Base-by-base conservation (phyloP, 2,888 invertebrate species). In the Deroplatys truncata region DNA sequence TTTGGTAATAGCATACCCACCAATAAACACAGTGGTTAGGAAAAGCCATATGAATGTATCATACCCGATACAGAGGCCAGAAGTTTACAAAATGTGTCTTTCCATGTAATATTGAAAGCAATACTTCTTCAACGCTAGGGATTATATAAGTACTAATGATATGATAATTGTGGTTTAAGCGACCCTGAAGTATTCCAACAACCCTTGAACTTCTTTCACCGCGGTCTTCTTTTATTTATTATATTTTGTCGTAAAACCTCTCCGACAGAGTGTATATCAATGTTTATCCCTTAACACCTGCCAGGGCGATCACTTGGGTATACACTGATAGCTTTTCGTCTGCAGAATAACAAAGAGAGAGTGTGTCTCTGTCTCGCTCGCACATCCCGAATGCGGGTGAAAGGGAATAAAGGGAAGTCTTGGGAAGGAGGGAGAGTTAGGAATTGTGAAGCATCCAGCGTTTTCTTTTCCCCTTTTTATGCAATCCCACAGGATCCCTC, bases 401-500 rank as follows among this genome's bases (percentile, higher is more conserved):
- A 89, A 84, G 83, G 82, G 82, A 88, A 87, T 86, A 84, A 88
- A 82, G 72, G 82, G 82, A 84, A 84, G 84, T 72, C 84, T 84
- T 43, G 84, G 56, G 25, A 20, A 20, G 20, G 56, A 72, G 56
- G 25, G 20, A 72, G 56, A 49, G 88, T 88, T 89, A 88, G 84
- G 90, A 89, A 90, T 90, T 90, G 89, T 86, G 88, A 88, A 88
- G 88, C 83, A 86, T 85, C 56, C 82, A 82, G 90, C 82, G 84
- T 86, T 90, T 89, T 87, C 89, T 88, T 89, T 87, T 72, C 56
- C 56, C 56, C 87, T 82, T 82, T 83, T 88, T 90, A 86, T 84
- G 86, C 89, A 89, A 89, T 90, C 90, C 90, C 90, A 84, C 35
- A 89, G 89, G 90, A 89, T 88, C 82, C 49, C 85, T 85, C 89